phyloP scores from a whole-genome alignment of 2,797 vertebrate genomes.

The Urocyon cinereoargenteus region DNA sequence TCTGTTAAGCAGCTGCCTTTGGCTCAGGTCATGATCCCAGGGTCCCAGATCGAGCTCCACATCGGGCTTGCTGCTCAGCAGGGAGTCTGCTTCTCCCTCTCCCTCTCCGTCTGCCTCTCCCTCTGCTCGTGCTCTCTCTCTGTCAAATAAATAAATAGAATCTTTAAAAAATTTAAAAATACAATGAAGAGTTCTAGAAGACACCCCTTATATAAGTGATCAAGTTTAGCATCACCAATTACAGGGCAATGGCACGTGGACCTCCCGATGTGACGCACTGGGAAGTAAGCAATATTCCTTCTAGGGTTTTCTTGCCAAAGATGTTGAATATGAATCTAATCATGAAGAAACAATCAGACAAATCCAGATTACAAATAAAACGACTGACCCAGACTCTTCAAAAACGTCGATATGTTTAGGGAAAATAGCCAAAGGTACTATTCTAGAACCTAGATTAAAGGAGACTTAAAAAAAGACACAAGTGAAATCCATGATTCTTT shows the following conservation, averaged over 20 bases:
- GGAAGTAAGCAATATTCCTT: slow-evolving; percentile 9
- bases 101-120: too few relatives aligned
- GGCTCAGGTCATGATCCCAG: too few relatives aligned
- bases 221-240: slow-evolving; percentile 29
- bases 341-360: slow-evolving; percentile 40
- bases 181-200: slow-evolving; percentile 38
- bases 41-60: too few relatives aligned
- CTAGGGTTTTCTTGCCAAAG: neutral
- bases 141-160: too few relatives aligned
- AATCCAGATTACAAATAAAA: slow-evolving; percentile 36
- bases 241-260: neutral
- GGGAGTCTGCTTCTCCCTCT: too few relatives aligned
- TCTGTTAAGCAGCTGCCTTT: too few relatives aligned
- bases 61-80: too few relatives aligned
- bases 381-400: neutral
- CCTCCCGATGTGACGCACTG: neutral
- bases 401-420: slow-evolving; percentile 32
- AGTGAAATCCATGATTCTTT: slow-evolving; percentile 26
- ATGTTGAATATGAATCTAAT: slow-evolving; percentile 45
- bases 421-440: slow-evolving; percentile 19
- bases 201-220: slow-evolving; percentile 42
- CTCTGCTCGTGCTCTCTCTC: too few relatives aligned
- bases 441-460: slow-evolving; percentile 7
- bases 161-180: neutral
- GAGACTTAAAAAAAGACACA: slow-evolving; percentile 48